Evolutionary conservation across 2,113 vertebrate genomes (phyloP).

Genomic region (Stigmatopora argus): DNA sequence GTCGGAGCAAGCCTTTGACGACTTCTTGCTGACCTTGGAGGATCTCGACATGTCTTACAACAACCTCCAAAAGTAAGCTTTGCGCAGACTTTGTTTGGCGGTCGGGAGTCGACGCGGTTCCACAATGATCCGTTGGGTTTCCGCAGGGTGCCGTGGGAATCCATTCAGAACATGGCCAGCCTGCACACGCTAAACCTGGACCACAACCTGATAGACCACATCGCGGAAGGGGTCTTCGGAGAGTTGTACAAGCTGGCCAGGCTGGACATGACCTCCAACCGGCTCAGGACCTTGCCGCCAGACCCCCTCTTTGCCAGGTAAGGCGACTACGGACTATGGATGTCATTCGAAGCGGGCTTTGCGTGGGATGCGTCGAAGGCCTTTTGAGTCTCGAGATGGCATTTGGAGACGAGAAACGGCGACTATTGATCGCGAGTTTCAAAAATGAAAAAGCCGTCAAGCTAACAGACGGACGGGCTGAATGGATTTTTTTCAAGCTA

Average conservation of each 20-base stretch:
- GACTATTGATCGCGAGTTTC: too few relatives aligned
- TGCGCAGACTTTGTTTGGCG: too few relatives aligned
- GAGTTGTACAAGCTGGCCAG: conserved; percentile 84
- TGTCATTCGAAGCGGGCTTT: too few relatives aligned
- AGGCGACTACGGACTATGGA: background rate
- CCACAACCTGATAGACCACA: conserved; percentile 85
- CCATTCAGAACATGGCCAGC: conserved; percentile 84
- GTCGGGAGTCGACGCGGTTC: too few relatives aligned
- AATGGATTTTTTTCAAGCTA: conserved; percentile 6
- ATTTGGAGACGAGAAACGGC: too few relatives aligned
- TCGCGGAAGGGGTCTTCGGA: conserved; percentile 81
- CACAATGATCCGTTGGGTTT: conserved; percentile 1
- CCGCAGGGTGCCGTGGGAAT: conserved; percentile 79
- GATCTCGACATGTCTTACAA: conserved; percentile 90
- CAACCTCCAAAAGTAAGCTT: conserved; percentile 72
- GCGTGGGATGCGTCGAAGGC: too few relatives aligned
- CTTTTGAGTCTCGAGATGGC: too few relatives aligned
- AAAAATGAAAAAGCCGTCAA: too few relatives aligned
- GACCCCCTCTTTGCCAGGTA: conserved; percentile 80
- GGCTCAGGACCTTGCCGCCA: conserved; percentile 81
- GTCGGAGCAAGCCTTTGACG: conserved; percentile 76
- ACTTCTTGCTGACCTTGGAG: conserved; percentile 81
- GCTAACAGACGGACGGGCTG: conserved; percentile 1
- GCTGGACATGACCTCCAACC: conserved; percentile 88
- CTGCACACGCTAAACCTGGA: conserved; percentile 87